A percentile compares a stretch with the other conserved stretches of the same genome.
phyloP scores from a whole-genome alignment of 2,888 invertebrate species.

The Chrysotoxum bicinctum region DNA sequence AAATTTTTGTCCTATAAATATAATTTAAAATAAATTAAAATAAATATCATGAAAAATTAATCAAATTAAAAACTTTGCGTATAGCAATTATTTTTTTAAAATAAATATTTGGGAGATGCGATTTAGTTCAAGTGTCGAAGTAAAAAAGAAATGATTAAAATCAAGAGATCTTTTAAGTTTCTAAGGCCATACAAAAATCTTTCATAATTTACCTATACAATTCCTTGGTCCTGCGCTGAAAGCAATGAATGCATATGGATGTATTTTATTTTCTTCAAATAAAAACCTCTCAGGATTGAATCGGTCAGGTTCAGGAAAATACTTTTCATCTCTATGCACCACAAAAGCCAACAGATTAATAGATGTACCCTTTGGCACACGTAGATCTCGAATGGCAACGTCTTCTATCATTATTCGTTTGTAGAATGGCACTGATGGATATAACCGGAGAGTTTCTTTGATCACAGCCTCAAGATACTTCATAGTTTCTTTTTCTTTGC shows the following conservation, averaged over 20 bases:
- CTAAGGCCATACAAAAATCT: not conserved
- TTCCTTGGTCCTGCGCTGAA: conserved; percentile 80
- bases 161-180: too few species aligned
- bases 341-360: conserved; percentile 81
- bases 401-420: conserved; percentile 82
- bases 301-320: conserved; percentile 82
- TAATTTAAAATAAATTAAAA: not conserved
- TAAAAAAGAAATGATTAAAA: too few species aligned
- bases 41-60: not conserved
- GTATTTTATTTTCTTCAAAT: conserved; percentile 75
- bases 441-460: conserved; percentile 84
- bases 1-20: conserved; percentile 79
- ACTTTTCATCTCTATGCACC: conserved; percentile 81
- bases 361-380: conserved; percentile 81
- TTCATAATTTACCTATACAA: conserved; percentile 77
- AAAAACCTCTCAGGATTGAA: conserved; percentile 80
- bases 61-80: too few species aligned
- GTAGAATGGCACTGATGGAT: conserved; percentile 83
- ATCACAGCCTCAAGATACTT: conserved; percentile 84
- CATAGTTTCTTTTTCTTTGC: conserved; percentile 79
- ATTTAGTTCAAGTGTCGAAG: too few species aligned
- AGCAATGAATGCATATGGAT: conserved; percentile 79
- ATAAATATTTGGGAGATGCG: too few species aligned
- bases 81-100: too few species aligned
- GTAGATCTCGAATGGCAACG: conserved; percentile 79